Evolutionary conservation across 2,888 invertebrate species (phyloP), one percentile per base, ranked within the genome.

Genomic region (Horisme vitalbata): DNA sequence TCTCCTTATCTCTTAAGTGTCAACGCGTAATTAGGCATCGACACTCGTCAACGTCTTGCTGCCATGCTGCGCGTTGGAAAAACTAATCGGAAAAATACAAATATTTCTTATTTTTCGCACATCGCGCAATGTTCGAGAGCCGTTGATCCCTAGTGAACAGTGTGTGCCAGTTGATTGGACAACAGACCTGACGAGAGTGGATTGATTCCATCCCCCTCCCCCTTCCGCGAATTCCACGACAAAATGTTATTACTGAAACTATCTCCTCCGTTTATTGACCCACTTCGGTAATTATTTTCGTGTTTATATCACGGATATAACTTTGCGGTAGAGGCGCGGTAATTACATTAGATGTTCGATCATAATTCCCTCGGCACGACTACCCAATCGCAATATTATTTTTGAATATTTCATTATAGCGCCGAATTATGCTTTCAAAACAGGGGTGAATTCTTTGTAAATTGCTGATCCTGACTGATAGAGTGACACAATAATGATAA

Each of bases 131-230:
- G 52, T 52, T 57, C 59, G 62, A 56, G 53, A 63, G 60, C 51
- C 67, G 66, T 54, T 75, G 77, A 83, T 83, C 86, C 87, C 85
- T 55, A 71, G 82, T 68, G 84, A 80, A 79, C 82, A 77, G 73
- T 69, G 78, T 76, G 75, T 79, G 84, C 79, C 85, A 79, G 79
- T 80, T 86, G 87, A 87, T 87, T 87, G 85, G 85, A 84, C 83
- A 83, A 72, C 83, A 77, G 79, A 71, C 63, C 67, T 76, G 81
- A 78, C 83, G 78, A 73, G 80, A 84, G 85, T 81, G 83, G 85
- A 87, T 87, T 87, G 87, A 86, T 84, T 83, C 79, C 69, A 59
- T 61, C 67, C 68, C 61, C 61, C 54, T 59, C 53, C 35, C 37
- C 28, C 23, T 50, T 44, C 59, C 65, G 61, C 67, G 70, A 69